Base-by-base conservation (phyloP, 2,888 invertebrate genomes). In the Rhamphomyia laevipes region DNA sequence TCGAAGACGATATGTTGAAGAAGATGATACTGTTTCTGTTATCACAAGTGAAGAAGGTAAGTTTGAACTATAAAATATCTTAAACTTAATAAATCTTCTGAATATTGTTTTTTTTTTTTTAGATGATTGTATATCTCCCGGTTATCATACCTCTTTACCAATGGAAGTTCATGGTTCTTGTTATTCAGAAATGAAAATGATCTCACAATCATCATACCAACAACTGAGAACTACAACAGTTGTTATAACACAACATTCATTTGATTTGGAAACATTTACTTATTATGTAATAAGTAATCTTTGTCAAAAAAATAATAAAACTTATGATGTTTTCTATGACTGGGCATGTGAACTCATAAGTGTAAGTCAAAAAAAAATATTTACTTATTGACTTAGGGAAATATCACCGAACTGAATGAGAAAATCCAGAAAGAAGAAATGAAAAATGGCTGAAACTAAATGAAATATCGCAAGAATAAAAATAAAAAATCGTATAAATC, bases 171-270 rank as follows among this genome's bases (percentile, higher is more conserved):
- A 71, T 44, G 71, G 71, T 7, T 66, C 71, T 1, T 69, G 70
- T 49, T 70, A 71, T 52, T 68, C 70, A 2, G 70, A 68, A 52
- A 70, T 71, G 70, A 70, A 70, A 62, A 70, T 71, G 70, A 68
- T 71, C 50, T 71, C 71, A 5, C 66, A 70, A 40, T 61, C 63
- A 15, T 68, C 71, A 2, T 68, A 64, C 51, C 67, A 69, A 45
- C 63, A 66, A 23, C 55, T 70, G 5, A 63, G 65, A 23, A 68
- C 70, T 43, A 62, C 63, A 16, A 67, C 67, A 46, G 67, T 68
- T 1, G 60, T 69, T 3, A 64, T 71, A 23, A 69, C 70, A 3
- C 71, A 71, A 37, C 65, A 70, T 54, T 70, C 71, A 1, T 71
- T 71, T 50, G 71, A 71, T 51, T 57, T 71, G 49, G 71, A 71